Conservation (phyloP, 2,888 invertebrate species). For the Perizoma affinitatum region DNA sequence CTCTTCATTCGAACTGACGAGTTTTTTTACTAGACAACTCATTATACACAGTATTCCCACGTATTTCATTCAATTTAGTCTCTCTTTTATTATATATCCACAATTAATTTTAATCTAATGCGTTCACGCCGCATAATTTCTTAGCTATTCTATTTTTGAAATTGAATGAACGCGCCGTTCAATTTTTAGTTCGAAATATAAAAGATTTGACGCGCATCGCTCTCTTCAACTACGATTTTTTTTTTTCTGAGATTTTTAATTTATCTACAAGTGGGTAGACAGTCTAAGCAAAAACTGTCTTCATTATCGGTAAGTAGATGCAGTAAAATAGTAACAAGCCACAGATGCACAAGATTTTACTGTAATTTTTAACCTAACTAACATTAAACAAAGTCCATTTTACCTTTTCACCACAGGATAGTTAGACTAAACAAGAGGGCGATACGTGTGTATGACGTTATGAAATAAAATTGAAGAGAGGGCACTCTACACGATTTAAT, state of each 20-base stretch:
- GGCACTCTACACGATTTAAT: slow-evolving; percentile 79
- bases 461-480: slow-evolving; percentile 83
- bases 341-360: background rate
- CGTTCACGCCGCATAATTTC: slow-evolving; percentile 81
- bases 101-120: slow-evolving; percentile 76
- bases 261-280: slow-evolving; percentile 27
- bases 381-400: slow-evolving; percentile 28
- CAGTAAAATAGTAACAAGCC: background rate
- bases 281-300: no score
- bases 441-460: slow-evolving; percentile 82
- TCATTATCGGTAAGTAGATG: no score
- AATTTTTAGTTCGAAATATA: slow-evolving; percentile 48
- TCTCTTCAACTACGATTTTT: no score
- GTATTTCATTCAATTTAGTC: slow-evolving; percentile 62
- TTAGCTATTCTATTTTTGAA: slow-evolving; percentile 57
- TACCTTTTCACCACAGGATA: slow-evolving; percentile 4
- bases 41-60: slow-evolving; percentile 79
- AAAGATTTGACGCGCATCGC: slow-evolving; percentile 57
- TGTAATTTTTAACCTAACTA: slow-evolving; percentile 45
- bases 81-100: slow-evolving; percentile 63
- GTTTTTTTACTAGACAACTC: slow-evolving; percentile 64
- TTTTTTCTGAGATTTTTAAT: slow-evolving; percentile 44
- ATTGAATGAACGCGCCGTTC: slow-evolving; percentile 58
- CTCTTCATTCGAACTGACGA: slow-evolving; percentile 63
- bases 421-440: slow-evolving; percentile 56